Percentiles rank a stretch among this genome's conserved stretches.
These are phyloP conservation scores for Platycheirus rosarum DNA, from an alignment of 2,888 invertebrate genomes.

Conservation along the genomic window DNA sequence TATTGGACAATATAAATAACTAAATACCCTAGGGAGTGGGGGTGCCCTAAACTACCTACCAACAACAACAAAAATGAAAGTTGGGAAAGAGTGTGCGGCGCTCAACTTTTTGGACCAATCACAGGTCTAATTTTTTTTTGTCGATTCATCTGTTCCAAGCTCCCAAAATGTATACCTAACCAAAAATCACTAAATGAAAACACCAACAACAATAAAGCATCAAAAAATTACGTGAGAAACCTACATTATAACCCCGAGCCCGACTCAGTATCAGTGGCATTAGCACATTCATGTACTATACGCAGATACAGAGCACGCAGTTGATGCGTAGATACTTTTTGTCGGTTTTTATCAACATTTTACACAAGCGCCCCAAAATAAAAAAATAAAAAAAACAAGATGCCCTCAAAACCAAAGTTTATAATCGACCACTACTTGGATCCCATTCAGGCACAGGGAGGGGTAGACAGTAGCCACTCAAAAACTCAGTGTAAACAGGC, in stretches of 20 bases:
- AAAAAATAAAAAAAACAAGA: constrained; percentile 38
- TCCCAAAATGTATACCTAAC: constrained; percentile 44
- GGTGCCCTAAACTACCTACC: constrained; percentile 26
- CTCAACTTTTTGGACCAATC: constrained; percentile 54
- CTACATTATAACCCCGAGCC: constrained; percentile 33
- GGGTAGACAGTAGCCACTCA: constrained; percentile 45
- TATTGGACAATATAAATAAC: constrained; percentile 67
- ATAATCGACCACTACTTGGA: constrained; percentile 62
- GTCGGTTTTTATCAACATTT: constrained; percentile 53
- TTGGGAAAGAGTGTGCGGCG: constrained; percentile 37
- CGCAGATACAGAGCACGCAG: constrained; percentile 20
- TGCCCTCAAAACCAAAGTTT: constrained; percentile 55
- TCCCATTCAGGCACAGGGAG: constrained; percentile 47
- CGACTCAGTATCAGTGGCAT: constrained; percentile 10
- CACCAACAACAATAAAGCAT: constrained; percentile 18
- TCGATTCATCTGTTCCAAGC: constrained; percentile 61
- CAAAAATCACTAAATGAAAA: constrained; percentile 36
- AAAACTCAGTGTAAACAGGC: constrained; percentile 53
- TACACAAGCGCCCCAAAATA: constrained; percentile 55
- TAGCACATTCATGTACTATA: constrained; percentile 15
- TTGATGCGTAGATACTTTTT: constrained; percentile 40
- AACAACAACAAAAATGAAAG: constrained; percentile 67
- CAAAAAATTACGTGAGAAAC: constrained; percentile 57
- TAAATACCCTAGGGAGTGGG: constrained; percentile 16
- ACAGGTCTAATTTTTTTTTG: constrained; percentile 47